Base-by-base conservation (phyloP, 2,888 invertebrate genomes). In the Drymonia ruficornis region DNA sequence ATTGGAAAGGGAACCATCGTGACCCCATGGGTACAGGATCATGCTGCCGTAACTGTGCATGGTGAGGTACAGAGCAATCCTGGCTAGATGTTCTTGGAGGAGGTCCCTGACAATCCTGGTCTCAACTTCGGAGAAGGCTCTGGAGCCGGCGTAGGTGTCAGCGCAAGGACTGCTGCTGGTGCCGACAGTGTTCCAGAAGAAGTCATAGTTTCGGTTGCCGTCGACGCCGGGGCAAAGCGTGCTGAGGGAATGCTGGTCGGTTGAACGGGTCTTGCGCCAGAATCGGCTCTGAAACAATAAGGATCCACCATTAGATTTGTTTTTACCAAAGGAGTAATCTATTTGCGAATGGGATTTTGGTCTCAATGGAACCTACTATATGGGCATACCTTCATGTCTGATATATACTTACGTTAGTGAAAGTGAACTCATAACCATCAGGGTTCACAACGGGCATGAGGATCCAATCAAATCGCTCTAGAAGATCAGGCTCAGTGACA, bases 11-110 rank as follows among this genome's bases (percentile, higher is more conserved):
- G 81, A 77, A 45, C 85, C 84, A 18, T 94, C 93, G 61, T 93
- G 95, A 1, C 95, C 95, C 95, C 95, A 96, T 0, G 95, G 95
- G 72, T 96, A 95, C 1, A 96, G 76, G 28, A 96, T 81, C 80
- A 94, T 95, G 62, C 94, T 93, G 13, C 96, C 96, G 70, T 94
- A 96, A 15, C 96, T 95, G 76, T 97, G 97, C 60, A 97, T 87
- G 0, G 95, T 95, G 12, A 97, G 73, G 77, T 96, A 97, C 57
- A 96, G 84, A 50, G 95, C 93, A 19, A 94, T 87, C 13, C 92
- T 83, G 8, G 83, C 70, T 0, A 92, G 84, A 31, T 94, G 76
- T 1, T 91, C 80, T 1, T 90, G 70, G 38, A 96, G 76, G 59
- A 95, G 90, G 58, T 95, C 93, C 0, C 94, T 87, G 3, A 96